Conservation (phyloP, 2,888 invertebrate genomes). For the Leptinotarsa haldemani region DNA sequence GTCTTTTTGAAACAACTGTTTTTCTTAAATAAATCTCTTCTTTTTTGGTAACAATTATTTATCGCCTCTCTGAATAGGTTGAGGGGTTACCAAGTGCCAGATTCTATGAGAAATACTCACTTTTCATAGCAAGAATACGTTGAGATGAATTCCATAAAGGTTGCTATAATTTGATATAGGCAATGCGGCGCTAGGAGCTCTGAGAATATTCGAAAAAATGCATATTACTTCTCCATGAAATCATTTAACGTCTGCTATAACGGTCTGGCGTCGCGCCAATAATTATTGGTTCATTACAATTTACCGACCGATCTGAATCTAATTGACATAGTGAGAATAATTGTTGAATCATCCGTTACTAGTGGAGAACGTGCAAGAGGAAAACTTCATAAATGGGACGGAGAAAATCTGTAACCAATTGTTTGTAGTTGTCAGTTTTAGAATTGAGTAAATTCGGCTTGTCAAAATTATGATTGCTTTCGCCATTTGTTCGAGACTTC, state of each 20-base stretch:
- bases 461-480: too few relatives aligned
- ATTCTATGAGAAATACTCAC: too few relatives aligned
- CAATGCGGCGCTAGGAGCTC: constrained; percentile 6
- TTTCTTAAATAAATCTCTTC: too few relatives aligned
- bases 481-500: too few relatives aligned
- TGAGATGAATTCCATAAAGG: not conserved
- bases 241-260: not conserved
- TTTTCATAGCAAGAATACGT: too few relatives aligned
- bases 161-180: not conserved
- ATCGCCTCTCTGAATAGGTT: too few relatives aligned
- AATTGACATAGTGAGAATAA: constrained; percentile 10
- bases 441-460: too few relatives aligned
- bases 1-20: too few relatives aligned
- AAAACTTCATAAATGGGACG: not conserved
- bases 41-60: too few relatives aligned
- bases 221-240: not conserved
- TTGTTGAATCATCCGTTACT: not conserved
- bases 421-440: not conserved
- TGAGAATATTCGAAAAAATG: constrained; percentile 5
- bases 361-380: not conserved
- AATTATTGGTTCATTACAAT: constrained; percentile 9
- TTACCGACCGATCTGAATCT: not conserved
- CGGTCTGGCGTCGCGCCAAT: constrained; percentile 4
- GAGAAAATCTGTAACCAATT: not conserved
- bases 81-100: too few relatives aligned